phyloP scores from a whole-genome alignment of 1,140 invertebrate genomes.

The Leptinotarsa undecemlineata region DNA sequence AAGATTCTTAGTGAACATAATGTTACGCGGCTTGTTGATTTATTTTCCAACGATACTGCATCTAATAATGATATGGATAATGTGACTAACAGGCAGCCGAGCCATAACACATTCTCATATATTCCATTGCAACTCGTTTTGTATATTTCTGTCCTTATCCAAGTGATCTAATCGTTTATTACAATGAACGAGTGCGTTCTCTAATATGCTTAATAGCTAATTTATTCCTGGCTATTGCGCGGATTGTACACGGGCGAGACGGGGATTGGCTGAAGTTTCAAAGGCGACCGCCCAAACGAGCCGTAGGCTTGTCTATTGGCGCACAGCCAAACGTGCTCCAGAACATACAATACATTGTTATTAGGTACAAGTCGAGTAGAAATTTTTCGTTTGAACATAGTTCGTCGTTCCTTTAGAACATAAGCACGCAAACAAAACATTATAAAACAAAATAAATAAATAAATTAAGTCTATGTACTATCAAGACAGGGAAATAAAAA shows the following conservation, averaged over 20 bases:
- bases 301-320: background rate
- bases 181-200: constrained; percentile 2
- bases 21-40: no score
- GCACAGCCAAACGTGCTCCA: constrained; percentile 1
- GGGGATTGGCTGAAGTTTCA: background rate
- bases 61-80: no score
- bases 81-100: background rate
- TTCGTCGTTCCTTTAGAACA: no score
- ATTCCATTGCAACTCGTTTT: constrained; percentile 8
- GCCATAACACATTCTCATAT: constrained; percentile 1
- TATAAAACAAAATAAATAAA: no score
- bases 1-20: no score
- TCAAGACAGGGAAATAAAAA: no score
- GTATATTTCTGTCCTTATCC: constrained; percentile 8
- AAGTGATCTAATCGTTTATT: constrained; percentile 17
- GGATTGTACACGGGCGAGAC: constrained; percentile 2
- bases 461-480: no score
- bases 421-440: no score
- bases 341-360: constrained; percentile 16
- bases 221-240: background rate
- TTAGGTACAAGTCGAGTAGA: constrained; percentile 15
- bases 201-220: constrained; percentile 11
- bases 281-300: constrained; percentile 1
- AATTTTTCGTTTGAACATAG: background rate
- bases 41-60: no score